Evolutionary conservation across 2,797 vertebrate genomes (phyloP), one percentile per base, ranked within the genome.

Genomic region (Chelon auratus): DNA sequence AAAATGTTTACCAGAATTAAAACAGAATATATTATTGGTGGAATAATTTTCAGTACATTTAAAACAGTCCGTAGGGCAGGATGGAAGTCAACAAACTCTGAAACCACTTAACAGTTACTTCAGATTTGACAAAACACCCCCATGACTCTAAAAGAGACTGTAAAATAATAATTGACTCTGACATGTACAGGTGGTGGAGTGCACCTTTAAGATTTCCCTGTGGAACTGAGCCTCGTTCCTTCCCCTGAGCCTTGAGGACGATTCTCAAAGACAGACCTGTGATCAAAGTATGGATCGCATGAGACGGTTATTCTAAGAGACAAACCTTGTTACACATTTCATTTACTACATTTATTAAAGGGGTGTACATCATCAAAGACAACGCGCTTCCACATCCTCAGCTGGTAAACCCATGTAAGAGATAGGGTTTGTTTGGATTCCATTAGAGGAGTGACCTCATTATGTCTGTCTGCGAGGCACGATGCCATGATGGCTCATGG

Each of bases 401-500:
- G 62, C 74, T 13, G 42, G 40, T 43, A 51, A 68, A 67, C 53
- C 53, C 43, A 59, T 59, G 24, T 53, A 36, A 58, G 48, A 52
- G 67, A 15, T 56, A 8, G 12, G 7, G 14, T 48, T 68, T 67
- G 45, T 82, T 84, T 84, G 67, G 68, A 66, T 73, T 64, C 57
- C 54, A 72, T 56, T 75, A 71, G 48, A 20, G 70, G 42, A 56
- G 62, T 54, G 55, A 36, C 54, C 66, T 87, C 77, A 78, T 80
- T 80, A 68, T 62, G 45, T 70, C 62, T 66, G 53, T 68, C 43
- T 68, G 62, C 58, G 55, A 81, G 64, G 75, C 63, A 68, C 11
- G 36, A 65, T 45, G 77, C 66, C 56, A 18, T 78, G 78, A 87
- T 68, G 56, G 60, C 56, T 72, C 36, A 62, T 77, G 75, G 80